Percentiles rank a stretch among this genome's conserved stretches.
These are phyloP conservation scores for Coelopa frigida DNA, from an alignment of 1,140 invertebrate species.

Conservation along the genomic window DNA sequence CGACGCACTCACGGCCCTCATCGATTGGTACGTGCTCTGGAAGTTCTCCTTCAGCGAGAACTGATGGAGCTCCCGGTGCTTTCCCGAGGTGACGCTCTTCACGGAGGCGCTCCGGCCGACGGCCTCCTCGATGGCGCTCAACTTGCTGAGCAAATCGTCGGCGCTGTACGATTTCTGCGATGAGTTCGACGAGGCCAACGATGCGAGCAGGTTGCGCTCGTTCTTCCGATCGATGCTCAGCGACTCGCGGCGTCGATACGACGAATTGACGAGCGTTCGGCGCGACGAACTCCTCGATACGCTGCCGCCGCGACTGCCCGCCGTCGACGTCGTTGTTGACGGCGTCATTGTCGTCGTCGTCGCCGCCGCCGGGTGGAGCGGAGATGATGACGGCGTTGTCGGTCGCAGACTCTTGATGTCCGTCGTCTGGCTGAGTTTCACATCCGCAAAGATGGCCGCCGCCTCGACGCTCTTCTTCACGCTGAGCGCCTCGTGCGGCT, in stretches of 20 bases:
- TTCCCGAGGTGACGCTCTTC: slow-evolving; percentile 26
- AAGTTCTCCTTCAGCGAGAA: slow-evolving; percentile 19
- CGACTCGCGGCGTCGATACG: slow-evolving; percentile 24
- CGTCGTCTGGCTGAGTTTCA: slow-evolving; percentile 46
- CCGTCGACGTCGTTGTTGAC: slow-evolving; percentile 14
- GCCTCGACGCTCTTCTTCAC: slow-evolving; percentile 84
- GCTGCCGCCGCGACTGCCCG: slow-evolving; percentile 21
- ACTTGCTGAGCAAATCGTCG: slow-evolving; percentile 34
- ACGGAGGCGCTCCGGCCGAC: slow-evolving; percentile 18
- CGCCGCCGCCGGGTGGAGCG: slow-evolving; percentile 62
- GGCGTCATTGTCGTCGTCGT: slow-evolving; percentile 43
- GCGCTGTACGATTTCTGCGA: slow-evolving; percentile 29
- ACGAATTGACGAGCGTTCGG: no score
- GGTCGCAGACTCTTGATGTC: slow-evolving; percentile 40
- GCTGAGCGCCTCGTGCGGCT: slow-evolving; percentile 64
- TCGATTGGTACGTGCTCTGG: slow-evolving; percentile 39
- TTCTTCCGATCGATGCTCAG: slow-evolving; percentile 26
- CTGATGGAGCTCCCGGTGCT: no score
- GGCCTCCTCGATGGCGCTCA: slow-evolving; percentile 34
- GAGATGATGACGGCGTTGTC: no score
- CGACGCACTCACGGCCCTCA: slow-evolving; percentile 39
- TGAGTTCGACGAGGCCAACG: slow-evolving; percentile 13
- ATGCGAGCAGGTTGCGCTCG: slow-evolving; percentile 7
- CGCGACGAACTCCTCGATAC: slow-evolving; percentile 21
- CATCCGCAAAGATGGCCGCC: slow-evolving; percentile 72